These are phyloP conservation scores for Heliocidaris erythrogramma DNA, from an alignment of 35 echinoderm and acorn worm genomes.

Conservation along the genomic window DNA sequence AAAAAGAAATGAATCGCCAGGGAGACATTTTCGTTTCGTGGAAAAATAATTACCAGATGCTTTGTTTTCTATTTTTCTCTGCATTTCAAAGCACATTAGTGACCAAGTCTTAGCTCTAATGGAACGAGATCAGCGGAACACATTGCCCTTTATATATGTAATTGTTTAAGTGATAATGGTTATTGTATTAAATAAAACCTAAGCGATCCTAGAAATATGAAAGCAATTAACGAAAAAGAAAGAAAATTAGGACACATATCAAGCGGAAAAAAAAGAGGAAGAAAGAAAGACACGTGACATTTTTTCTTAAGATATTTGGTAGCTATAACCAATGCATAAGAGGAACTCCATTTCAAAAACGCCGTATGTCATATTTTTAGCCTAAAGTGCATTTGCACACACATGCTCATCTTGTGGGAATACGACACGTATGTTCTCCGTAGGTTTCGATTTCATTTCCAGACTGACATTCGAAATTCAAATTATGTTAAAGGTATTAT, in stretches of 20 bases:
- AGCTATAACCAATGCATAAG: background rate
- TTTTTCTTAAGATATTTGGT: background rate
- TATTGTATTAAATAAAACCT: background rate
- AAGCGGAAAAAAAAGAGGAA: background rate
- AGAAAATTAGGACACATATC: background rate
- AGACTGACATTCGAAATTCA: background rate
- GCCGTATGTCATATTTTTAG: constrained; percentile 5
- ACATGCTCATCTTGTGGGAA: background rate
- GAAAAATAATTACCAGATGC: too few relatives aligned
- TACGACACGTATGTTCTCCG: background rate
- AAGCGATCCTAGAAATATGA: background rate
- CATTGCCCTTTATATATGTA: background rate
- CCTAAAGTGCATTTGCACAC: constrained; percentile 16
- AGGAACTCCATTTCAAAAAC: background rate
- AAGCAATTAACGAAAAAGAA: background rate
- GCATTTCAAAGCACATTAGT: background rate
- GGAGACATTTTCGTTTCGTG: too few relatives aligned
- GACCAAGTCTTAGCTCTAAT: background rate
- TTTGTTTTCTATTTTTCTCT: too few relatives aligned
- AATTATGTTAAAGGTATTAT: background rate
- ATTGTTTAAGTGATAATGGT: background rate
- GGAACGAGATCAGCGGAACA: background rate
- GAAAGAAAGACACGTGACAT: background rate
- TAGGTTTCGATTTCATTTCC: background rate
- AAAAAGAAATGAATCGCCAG: too few relatives aligned